Evolutionary conservation across 1,140 invertebrate species (phyloP), one percentile per base, ranked within the genome.

Genomic region (Lordiphosa clarofinis): DNA sequence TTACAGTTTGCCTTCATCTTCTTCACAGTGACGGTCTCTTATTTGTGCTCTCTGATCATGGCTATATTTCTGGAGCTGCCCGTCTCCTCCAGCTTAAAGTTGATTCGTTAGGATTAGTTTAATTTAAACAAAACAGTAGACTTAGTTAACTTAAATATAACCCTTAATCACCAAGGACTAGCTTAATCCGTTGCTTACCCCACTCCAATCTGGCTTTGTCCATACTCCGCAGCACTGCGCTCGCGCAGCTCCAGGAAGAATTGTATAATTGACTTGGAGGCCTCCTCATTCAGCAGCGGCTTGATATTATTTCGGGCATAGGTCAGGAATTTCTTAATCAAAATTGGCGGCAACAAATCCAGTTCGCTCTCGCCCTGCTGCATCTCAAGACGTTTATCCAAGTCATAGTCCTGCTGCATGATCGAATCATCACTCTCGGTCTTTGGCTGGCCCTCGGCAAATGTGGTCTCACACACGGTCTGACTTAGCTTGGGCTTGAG

Each of bases 231-330:
- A 0, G 42, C 40, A 28, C 55, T 59, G 28, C 52, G 49, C 0
- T 12, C 38, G 15, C 96, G 90, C 35, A 98, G 90, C 59, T 95
- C 91, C 12, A 97, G 89, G 88, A 98, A 99, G 90, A 96, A 98
- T 5, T 94, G 88, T 88, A 95, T 93, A 8, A 98, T 81, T 4
- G 93, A 88, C 55, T 90, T 88, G 4, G 92, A 93, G 11, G 97
- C 96, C 44, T 92, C 92, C 12, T 78, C 79, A 43, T 92, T 93
- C 42, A 99, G 90, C 82, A 92, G 92, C 9, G 97, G 96, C 69
- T 94, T 92, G 0, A 98, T 95, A 90, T 97, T 96, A 88, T 96
- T 94, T 50, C 94, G 92, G 1, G 97, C 96, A 90, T 98, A 98
- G 1, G 94, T 69, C 43, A 98, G 94, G 84, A 98, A 99, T 90